phyloP scores from a whole-genome alignment of 1,140 invertebrate species.

The Phortica variegata region DNA sequence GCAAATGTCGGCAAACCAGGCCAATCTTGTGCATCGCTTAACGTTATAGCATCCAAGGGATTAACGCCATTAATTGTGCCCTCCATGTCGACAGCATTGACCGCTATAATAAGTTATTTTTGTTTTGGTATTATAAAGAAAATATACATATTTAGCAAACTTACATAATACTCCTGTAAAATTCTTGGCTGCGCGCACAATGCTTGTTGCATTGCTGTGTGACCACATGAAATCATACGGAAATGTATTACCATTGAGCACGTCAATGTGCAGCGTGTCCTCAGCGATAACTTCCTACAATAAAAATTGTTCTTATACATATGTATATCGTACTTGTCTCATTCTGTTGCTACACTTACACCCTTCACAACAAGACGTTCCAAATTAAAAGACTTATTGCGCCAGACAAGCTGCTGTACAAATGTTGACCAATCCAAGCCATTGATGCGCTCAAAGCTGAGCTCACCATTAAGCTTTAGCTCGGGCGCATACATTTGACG shows the following conservation, averaged over 20 bases:
- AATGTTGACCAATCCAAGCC: conserved; percentile 47
- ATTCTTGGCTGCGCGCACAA: conserved; percentile 51
- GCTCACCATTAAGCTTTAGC: conserved; percentile 21
- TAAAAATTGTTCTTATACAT: not conserved
- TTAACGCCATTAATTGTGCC: conserved; percentile 51
- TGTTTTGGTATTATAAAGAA: not conserved
- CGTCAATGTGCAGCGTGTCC: conserved; percentile 32
- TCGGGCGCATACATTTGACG: conserved; percentile 2
- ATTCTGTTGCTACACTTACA: conserved; percentile 41
- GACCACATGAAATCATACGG: conserved; percentile 57
- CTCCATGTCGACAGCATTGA: conserved; percentile 33
- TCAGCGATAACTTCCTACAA: conserved; percentile 48
- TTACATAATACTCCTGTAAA: conserved; percentile 43
- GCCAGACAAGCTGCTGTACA: conserved; percentile 52
- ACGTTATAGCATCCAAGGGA: conserved; percentile 43
- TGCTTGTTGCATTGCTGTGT: conserved; percentile 31
- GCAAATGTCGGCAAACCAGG: conserved; percentile 53
- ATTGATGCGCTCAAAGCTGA: conserved; percentile 47
- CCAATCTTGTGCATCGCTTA: conserved; percentile 48
- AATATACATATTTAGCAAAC: not conserved
- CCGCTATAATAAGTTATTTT: conserved; percentile 14
- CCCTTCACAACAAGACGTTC: conserved; percentile 54
- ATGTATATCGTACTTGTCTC: not conserved
- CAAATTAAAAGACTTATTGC: conserved; percentile 43
- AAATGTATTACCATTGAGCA: conserved; percentile 58